Evolutionary conservation across 2,113 vertebrate species (phyloP).

Genomic region (Strix aluco): DNA sequence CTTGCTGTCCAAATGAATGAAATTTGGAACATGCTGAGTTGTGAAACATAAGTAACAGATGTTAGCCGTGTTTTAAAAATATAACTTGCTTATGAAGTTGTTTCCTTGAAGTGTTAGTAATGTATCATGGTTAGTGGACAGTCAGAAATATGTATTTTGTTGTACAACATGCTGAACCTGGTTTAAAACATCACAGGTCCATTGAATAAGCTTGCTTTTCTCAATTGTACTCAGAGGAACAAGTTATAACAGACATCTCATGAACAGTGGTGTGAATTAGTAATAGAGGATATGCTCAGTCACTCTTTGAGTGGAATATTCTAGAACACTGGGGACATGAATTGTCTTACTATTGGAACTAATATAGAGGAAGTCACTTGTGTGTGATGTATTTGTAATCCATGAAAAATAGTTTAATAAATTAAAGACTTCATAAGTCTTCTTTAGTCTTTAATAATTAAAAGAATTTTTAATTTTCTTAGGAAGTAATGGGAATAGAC

Average conservation of each 20-base stretch:
- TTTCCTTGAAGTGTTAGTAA: not conserved
- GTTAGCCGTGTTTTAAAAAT: not conserved
- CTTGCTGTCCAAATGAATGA: not conserved
- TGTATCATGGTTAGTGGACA: not conserved
- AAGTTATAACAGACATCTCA: not conserved
- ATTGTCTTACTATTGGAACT: not conserved
- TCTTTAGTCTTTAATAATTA: slow-evolving; percentile 63
- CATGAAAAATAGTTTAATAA: slow-evolving; percentile 57
- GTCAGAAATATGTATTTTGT: not conserved
- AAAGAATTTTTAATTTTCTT: slow-evolving; percentile 65
- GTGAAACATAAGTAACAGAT: not conserved
- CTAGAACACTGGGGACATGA: not conserved
- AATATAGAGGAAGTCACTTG: not conserved
- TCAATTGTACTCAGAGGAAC: not conserved
- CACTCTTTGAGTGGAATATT: not conserved
- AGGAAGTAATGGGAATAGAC: slow-evolving; percentile 62
- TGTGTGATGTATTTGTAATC: slow-evolving; percentile 36
- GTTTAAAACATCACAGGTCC: not conserved
- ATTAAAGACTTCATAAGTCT: slow-evolving; percentile 40
- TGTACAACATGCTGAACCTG: not conserved
- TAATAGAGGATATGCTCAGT: not conserved
- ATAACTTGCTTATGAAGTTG: not conserved
- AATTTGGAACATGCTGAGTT: not conserved
- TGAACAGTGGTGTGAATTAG: not conserved
- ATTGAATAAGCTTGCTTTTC: not conserved